A percentile compares a stretch with the other conserved stretches of the same genome.
phyloP scores from a whole-genome alignment of 2,113 vertebrate genomes.

The Tapirus terrestris region DNA sequence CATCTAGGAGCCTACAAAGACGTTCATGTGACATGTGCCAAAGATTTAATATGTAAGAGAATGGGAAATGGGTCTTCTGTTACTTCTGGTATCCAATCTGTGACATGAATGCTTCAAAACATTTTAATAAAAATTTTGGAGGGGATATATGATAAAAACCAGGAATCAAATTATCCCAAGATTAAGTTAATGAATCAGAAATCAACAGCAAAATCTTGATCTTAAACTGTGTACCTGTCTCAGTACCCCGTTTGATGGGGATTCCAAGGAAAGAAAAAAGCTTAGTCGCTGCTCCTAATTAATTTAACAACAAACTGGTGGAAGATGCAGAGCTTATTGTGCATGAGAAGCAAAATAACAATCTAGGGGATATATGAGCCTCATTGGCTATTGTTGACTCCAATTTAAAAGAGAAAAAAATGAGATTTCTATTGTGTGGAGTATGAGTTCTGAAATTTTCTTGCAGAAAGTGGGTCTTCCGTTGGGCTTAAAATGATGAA shows the following conservation, averaged over 20 bases:
- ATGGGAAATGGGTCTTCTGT: neutral
- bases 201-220: neutral
- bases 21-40: neutral
- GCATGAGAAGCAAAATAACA: fast-evolving
- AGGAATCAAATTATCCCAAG: neutral
- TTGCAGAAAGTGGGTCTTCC: neutral
- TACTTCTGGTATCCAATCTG: fast-evolving
- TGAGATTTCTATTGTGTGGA: fast-evolving
- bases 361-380: fast-evolving
- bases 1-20: neutral
- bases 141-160: neutral
- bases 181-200: neutral
- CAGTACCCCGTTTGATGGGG: neutral
- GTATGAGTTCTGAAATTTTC: neutral
- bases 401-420: neutral
- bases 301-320: too few relatives aligned
- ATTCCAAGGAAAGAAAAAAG: neutral
- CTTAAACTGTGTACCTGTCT: neutral
- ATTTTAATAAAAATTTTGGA: neutral
- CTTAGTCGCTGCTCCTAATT: neutral
- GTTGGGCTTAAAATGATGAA: neutral
- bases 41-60: neutral
- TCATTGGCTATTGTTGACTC: neutral
- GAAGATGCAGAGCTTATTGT: neutral
- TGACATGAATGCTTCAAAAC: neutral